These are phyloP conservation scores for Teleogryllus oceanicus DNA, from an alignment of 2,888 invertebrate genomes.

Conservation along the genomic window DNA sequence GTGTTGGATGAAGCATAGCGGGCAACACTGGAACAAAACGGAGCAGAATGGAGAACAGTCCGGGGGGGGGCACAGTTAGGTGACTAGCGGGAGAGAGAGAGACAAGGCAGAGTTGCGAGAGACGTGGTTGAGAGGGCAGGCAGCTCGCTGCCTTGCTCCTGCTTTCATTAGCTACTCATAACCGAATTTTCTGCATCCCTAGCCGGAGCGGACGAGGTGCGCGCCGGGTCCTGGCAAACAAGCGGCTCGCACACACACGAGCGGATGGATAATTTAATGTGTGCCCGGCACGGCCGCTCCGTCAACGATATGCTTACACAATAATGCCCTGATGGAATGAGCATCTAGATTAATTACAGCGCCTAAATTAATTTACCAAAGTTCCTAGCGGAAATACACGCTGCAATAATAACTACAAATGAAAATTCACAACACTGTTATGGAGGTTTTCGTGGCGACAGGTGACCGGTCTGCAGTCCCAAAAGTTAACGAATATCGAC, in stretches of 20 bases:
- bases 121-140: neutral
- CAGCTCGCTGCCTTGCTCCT: neutral
- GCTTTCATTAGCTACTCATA: neutral
- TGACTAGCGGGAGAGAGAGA: too few species aligned
- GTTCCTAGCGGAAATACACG: neutral
- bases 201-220: neutral
- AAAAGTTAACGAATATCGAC: too few species aligned
- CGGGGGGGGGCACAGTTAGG: too few species aligned
- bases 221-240: neutral
- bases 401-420: too few species aligned
- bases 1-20: too few species aligned
- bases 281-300: neutral
- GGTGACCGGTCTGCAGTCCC: too few species aligned
- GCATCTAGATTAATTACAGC: neutral
- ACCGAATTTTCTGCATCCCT: conserved; percentile 1
- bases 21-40: too few species aligned
- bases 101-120: neutral
- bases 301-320: neutral
- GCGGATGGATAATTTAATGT: neutral
- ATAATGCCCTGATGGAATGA: neutral
- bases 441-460: too few species aligned
- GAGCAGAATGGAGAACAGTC: too few species aligned
- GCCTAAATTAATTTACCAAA: neutral
- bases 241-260: neutral
- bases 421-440: too few species aligned